Evolutionary conservation across 2,113 vertebrate species (phyloP).

Genomic region (Columbina picui): DNA sequence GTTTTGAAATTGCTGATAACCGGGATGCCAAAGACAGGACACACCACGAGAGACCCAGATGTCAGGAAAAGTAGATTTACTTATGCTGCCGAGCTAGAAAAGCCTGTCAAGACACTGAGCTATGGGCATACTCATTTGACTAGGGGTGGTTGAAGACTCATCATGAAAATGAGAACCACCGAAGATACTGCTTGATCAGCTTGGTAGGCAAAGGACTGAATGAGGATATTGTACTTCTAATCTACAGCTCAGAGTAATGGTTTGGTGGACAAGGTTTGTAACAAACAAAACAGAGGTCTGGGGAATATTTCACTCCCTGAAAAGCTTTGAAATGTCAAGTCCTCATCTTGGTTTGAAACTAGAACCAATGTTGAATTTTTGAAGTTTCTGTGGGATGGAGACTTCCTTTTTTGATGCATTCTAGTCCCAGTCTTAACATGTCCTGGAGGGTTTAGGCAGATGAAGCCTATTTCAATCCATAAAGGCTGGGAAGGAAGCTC

Average conservation of each 20-base stretch:
- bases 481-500: background rate
- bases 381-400: background rate
- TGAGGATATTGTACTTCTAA: background rate
- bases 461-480: background rate
- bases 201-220: background rate
- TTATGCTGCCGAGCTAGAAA: background rate
- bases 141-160: accelerated
- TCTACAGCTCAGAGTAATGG: background rate
- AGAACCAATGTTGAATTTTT: background rate
- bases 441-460: background rate
- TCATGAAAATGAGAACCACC: background rate
- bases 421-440: background rate
- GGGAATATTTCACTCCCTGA: background rate
- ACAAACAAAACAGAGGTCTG: background rate
- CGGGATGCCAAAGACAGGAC: background rate
- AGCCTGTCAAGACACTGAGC: background rate
- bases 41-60: background rate
- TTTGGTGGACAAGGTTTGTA: background rate
- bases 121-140: background rate
- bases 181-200: background rate
- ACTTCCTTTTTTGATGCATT: background rate
- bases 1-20: background rate
- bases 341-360: background rate
- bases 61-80: background rate
- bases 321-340: background rate